Base-by-base conservation (phyloP, 1,140 invertebrate genomes). In the Drosophila chauvacae region DNA sequence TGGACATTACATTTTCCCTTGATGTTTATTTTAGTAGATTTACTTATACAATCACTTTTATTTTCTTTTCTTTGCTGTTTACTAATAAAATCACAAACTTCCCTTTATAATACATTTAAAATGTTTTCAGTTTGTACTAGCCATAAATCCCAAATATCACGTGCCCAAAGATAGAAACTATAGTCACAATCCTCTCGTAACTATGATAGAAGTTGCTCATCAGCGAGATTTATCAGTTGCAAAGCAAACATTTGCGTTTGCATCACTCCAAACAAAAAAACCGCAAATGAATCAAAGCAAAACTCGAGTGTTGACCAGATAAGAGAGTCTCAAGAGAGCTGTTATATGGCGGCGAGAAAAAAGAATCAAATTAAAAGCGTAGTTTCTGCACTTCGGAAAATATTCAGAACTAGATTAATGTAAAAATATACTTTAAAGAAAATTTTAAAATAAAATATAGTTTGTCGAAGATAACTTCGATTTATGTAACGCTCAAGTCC, bases 261-360 rank as follows among this genome's bases (percentile, higher is more conserved):
- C 42, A 69, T 37, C 23, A 41, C 10, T 39, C n/a, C 20, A 70
- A 42, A 69, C 4, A n/a, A 48, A 20, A 64, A 64, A 26, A 51
- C 62, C 62, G 47, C 65, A 72, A 72, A 72, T 71, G 20, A 50
- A 65, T 57, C 61, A 61, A 76, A 66, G 50, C 44, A 71, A 28
- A 58, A 26, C 66, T 72, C 37, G 59, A 72, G 69, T 72, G 69
- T 20, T 51, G 47, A 45, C 20, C 28, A 72, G 66, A 72, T 72
- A 72, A 72, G 45, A 59, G 47, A 37, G 42, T 50, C 71, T 75
- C 71, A 75, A 75, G 72, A 56, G 51, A 16, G 42, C 18, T 41
- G 44, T 71, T 72, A 72, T 60, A 39, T 60, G 53, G 55, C 66
- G 45, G 66, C 66, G 20, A 33, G 23, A 72, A 33, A 72, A 45